Base-by-base conservation (phyloP, 2,113 vertebrate genomes). In the Herpetotheres cachinnans region DNA sequence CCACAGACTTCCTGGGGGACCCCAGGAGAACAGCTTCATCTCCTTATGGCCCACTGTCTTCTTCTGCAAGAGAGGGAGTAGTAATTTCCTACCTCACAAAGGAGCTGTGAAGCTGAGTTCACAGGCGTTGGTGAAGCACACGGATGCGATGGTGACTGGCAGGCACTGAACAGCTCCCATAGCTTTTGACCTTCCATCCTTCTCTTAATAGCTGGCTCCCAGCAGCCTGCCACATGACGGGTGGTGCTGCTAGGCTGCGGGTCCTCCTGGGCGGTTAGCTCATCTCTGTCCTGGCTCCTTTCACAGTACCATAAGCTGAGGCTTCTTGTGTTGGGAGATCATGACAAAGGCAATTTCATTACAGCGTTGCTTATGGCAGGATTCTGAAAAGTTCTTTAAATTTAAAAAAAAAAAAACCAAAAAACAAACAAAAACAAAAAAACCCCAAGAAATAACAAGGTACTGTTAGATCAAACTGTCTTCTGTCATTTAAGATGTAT, bases 11-110 rank as follows among this genome's bases (percentile, higher is more conserved):
- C 34, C 65, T 69, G 49, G 80, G 50, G 32, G 44, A 95, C 44
- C 29, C 66, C 46, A 61, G 77, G 61, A 90, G 66, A 91, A 8
- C 27, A 54, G 4, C 1, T 2, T 65, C 11, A 58, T 72, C 81
- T 91, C 74, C 21, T 78, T 54, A 66, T 7, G 7, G 77, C 65
- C 44, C 44, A 10, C 77, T 83, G 70, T 71, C 30, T 63, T 74
- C 36, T 55, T 67, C 61, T 86, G 71, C 62, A 29, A 85, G 40
- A 47, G 65, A 65, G 42, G 65, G 58, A 94, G 65, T 12, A 38
- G 66, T 54, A 9, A 70, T 93, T 85, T 79, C 93, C 70, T 94
- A 90, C 95, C 95, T 94, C 66, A 70, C 42, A 65, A 40, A 58
- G 58, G 81, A 89, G 78, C 55, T 76, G 65, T 72, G 83, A 84